phyloP scores from a whole-genome alignment of 2,113 vertebrate genomes.

The Corythornis cristatus region DNA sequence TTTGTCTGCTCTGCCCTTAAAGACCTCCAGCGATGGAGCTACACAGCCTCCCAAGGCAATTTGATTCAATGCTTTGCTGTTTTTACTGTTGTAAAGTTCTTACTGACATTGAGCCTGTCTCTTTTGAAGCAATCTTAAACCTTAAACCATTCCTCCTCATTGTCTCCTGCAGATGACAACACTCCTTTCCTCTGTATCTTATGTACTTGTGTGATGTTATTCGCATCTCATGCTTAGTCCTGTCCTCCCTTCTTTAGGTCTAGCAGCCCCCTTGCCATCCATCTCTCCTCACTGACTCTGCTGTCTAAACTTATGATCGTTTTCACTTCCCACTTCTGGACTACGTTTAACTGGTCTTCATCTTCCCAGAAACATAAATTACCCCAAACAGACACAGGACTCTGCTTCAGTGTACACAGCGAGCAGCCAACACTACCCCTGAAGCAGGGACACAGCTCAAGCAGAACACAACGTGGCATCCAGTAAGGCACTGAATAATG shows the following conservation, averaged over 20 bases:
- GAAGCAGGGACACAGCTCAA: background rate
- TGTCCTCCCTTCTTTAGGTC: background rate
- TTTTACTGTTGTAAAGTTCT: background rate
- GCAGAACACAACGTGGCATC: background rate
- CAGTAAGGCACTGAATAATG: background rate
- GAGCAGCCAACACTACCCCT: background rate
- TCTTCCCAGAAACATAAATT: background rate
- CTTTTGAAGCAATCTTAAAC: background rate
- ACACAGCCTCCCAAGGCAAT: background rate
- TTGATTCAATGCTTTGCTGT: background rate
- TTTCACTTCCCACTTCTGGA: background rate
- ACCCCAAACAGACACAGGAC: background rate
- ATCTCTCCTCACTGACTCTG: background rate
- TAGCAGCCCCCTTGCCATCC: background rate
- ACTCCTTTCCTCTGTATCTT: background rate
- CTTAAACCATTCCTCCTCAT: background rate
- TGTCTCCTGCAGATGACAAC: background rate
- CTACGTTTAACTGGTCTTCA: background rate
- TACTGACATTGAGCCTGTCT: background rate
- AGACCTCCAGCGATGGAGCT: background rate
- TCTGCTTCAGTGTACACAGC: background rate
- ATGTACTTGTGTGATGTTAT: background rate
- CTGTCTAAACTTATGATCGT: background rate
- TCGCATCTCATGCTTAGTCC: background rate
- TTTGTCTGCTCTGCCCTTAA: background rate